Conservation (phyloP, 2,888 invertebrate genomes). For the Apocheima hispidaria region DNA sequence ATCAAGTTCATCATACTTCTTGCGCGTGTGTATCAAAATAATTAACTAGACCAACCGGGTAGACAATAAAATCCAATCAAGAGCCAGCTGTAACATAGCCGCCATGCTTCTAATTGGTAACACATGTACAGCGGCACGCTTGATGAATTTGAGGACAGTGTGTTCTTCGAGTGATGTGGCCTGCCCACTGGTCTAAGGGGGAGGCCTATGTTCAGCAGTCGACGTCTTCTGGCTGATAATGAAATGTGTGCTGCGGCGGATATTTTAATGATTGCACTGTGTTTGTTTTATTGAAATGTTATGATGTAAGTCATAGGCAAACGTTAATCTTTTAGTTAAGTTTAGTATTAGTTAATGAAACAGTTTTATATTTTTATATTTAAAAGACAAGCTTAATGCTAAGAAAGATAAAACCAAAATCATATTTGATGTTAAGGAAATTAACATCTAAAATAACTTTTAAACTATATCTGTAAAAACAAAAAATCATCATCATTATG, state of each 20-base stretch:
- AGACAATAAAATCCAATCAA: slow-evolving; percentile 83
- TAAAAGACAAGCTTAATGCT: too few relatives aligned
- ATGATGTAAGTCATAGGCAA: neutral
- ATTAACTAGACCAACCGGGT: slow-evolving; percentile 71
- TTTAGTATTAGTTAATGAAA: too few relatives aligned
- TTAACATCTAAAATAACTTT: too few relatives aligned
- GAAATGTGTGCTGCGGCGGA: slow-evolving; percentile 28
- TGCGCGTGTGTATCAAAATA: slow-evolving; percentile 42
- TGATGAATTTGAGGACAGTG: slow-evolving; percentile 40
- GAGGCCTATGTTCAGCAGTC: too few relatives aligned
- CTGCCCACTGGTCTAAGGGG: too few relatives aligned
- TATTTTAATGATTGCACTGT: slow-evolving; percentile 27
- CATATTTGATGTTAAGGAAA: too few relatives aligned
- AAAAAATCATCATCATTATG: neutral
- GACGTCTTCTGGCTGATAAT: too few relatives aligned
- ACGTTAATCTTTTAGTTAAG: too few relatives aligned
- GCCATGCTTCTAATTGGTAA: slow-evolving; percentile 77
- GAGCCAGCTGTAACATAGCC: slow-evolving; percentile 61
- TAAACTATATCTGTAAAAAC: too few relatives aligned
- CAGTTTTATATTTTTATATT: too few relatives aligned
- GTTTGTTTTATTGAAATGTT: slow-evolving; percentile 6
- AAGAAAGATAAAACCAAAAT: too few relatives aligned
- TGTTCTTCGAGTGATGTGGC: slow-evolving; percentile 32
- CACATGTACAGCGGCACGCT: slow-evolving; percentile 61
- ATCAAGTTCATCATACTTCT: slow-evolving; percentile 21